Evolutionary conservation across 1,140 invertebrate genomes (phyloP).

Genomic region (Bombus fervidus): DNA sequence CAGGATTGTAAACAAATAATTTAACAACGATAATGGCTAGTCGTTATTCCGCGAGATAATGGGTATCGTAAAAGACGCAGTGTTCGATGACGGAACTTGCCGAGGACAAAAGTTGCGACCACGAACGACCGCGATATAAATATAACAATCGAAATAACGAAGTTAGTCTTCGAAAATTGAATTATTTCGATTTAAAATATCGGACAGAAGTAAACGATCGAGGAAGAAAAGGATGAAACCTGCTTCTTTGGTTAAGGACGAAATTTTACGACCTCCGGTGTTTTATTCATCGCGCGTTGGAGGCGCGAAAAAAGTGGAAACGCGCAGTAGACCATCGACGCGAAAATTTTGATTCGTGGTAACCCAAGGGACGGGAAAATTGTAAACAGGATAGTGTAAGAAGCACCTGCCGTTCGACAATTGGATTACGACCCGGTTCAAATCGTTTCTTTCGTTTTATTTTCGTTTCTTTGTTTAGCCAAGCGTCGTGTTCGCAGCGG

Average conservation of each 20-base stretch:
- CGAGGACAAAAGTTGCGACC: not conserved
- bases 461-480: too few species aligned
- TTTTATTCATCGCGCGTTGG: not conserved
- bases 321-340: too few species aligned
- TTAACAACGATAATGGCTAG: slow-evolving; percentile 21
- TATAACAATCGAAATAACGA: not conserved
- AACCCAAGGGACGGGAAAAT: not conserved
- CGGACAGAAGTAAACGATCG: not conserved
- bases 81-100: not conserved
- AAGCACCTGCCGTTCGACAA: slow-evolving; percentile 11
- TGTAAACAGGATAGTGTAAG: not conserved
- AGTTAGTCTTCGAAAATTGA: too few species aligned
- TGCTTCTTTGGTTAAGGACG: too few species aligned
- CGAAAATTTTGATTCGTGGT: not conserved
- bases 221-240: too few species aligned
- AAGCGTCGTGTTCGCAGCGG: not conserved
- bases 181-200: not conserved
- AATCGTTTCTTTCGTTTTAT: not conserved
- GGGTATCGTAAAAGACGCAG: slow-evolving; percentile 27
- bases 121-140: not conserved
- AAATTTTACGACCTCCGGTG: too few species aligned
- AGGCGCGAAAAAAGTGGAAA: not conserved
- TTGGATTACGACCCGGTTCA: not conserved
- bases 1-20: slow-evolving; percentile 9
- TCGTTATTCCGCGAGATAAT: slow-evolving; percentile 22